A percentile compares a stretch with the other conserved stretches of the same genome.
Evolutionary conservation across 2,797 vertebrate species (phyloP).

Genomic region (Spea hammondii): DNA sequence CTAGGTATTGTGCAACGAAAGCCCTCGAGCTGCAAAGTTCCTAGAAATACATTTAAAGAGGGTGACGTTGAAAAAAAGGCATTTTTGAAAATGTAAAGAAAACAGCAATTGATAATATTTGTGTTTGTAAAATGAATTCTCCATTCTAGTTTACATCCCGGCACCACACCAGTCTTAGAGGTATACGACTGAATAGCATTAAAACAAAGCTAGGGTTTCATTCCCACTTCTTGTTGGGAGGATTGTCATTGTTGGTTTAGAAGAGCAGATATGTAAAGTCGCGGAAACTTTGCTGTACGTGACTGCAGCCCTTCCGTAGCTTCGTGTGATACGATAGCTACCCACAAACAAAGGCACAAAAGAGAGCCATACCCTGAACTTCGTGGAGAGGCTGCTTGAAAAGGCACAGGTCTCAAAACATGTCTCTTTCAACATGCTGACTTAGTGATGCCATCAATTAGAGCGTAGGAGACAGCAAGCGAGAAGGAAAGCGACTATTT

Average conservation of each 20-base stretch:
- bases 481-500: conserved; percentile 60
- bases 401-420: conserved; percentile 67
- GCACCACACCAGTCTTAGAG: background rate
- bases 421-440: conserved; percentile 57
- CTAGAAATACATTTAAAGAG: conserved; percentile 74
- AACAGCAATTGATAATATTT: conserved; percentile 74
- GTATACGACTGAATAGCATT: conserved; percentile 2
- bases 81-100: conserved; percentile 71
- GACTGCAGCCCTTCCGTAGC: conserved; percentile 63
- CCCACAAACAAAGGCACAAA: conserved; percentile 73
- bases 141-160: conserved; percentile 57
- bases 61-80: conserved; percentile 66
- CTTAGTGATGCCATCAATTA: conserved; percentile 77
- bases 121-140: conserved; percentile 64
- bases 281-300: conserved; percentile 59
- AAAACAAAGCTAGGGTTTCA: background rate
- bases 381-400: conserved; percentile 66
- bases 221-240: background rate
- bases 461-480: conserved; percentile 62
- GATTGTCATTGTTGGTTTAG: conserved; percentile 23
- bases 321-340: conserved; percentile 70
- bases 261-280: conserved; percentile 22
- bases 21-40: conserved; percentile 81
- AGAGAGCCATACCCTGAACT: conserved; percentile 65
- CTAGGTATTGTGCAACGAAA: conserved; percentile 83